These are phyloP conservation scores for Gobio occitaniae DNA, from an alignment of 2,797 vertebrate species.

Conservation along the genomic window DNA sequence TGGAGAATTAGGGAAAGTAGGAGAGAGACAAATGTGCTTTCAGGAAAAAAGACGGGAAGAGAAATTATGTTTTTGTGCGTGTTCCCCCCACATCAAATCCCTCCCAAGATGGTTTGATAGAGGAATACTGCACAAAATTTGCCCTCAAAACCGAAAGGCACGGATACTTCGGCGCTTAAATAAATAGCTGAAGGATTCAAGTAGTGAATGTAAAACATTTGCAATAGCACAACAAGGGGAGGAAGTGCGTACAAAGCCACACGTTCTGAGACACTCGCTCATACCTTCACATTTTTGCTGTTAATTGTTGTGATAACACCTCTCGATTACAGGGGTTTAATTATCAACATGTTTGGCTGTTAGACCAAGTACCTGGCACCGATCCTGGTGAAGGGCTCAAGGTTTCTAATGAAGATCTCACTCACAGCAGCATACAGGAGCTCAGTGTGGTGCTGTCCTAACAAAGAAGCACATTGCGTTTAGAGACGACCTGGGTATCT, in stretches of 20 bases:
- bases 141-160: not conserved
- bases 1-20: constrained; percentile 60
- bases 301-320: constrained; percentile 87
- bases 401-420: constrained; percentile 70
- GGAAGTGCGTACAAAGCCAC: constrained; percentile 60
- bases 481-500: constrained; percentile 69
- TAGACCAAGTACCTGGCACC: constrained; percentile 78
- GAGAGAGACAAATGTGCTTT: constrained; percentile 62
- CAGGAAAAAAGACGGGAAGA: constrained; percentile 53
- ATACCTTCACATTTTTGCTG: constrained; percentile 70
- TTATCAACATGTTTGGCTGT: constrained; percentile 85
- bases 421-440: constrained; percentile 65
- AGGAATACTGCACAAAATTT: constrained; percentile 17
- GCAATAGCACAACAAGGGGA: constrained; percentile 18
- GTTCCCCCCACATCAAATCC: constrained; percentile 36
- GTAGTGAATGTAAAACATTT: not conserved
- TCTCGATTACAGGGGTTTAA: constrained; percentile 83
- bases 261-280: constrained; percentile 48
- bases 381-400: constrained; percentile 58
- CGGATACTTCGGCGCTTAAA: not conserved
- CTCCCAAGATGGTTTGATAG: constrained; percentile 37
- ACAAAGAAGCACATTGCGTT: constrained; percentile 77
- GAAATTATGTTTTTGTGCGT: constrained; percentile 40
- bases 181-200: not conserved
- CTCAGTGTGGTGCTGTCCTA: constrained; percentile 70